Conservation (phyloP, 2,113 vertebrate genomes). For the Dryoscopus gambensis region DNA sequence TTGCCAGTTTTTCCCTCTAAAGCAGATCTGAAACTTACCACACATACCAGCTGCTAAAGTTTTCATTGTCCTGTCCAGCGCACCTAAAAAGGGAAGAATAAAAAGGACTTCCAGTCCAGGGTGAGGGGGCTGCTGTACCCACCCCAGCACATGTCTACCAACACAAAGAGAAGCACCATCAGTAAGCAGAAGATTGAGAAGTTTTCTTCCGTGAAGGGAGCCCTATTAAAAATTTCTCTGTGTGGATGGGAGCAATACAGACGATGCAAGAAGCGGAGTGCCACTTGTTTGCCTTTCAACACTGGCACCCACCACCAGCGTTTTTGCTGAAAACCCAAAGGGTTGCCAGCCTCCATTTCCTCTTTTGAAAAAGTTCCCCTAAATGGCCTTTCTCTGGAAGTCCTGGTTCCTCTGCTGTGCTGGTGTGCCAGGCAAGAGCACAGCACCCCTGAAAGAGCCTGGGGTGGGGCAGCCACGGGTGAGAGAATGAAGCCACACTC, state of each 20-base stretch:
- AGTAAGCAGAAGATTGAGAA: background rate
- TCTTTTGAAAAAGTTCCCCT: background rate
- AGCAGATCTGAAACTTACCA: constrained; percentile 67
- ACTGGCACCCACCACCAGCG: fast-evolving
- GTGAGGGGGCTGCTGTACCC: fast-evolving
- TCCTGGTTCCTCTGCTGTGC: fast-evolving
- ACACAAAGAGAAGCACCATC: background rate
- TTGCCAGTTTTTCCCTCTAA: background rate
- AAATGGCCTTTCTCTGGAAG: background rate
- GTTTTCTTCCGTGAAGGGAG: background rate
- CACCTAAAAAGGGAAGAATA: constrained; percentile 54
- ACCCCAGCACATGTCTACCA: background rate
- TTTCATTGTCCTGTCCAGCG: background rate
- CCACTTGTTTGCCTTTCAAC: background rate
- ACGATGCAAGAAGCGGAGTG: background rate
- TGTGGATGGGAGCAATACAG: background rate
- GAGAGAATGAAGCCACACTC: background rate
- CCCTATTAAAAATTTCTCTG: background rate
- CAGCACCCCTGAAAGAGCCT: background rate
- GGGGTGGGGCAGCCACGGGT: fast-evolving
- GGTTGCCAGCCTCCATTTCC: background rate
- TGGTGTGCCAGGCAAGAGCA: background rate
- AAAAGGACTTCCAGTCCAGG: background rate
- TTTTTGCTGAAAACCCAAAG: background rate
- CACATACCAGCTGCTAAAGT: constrained; percentile 60